These are phyloP conservation scores for Lates calcarifer DNA, from an alignment of 2,113 vertebrate genomes.

Conservation along the genomic window DNA sequence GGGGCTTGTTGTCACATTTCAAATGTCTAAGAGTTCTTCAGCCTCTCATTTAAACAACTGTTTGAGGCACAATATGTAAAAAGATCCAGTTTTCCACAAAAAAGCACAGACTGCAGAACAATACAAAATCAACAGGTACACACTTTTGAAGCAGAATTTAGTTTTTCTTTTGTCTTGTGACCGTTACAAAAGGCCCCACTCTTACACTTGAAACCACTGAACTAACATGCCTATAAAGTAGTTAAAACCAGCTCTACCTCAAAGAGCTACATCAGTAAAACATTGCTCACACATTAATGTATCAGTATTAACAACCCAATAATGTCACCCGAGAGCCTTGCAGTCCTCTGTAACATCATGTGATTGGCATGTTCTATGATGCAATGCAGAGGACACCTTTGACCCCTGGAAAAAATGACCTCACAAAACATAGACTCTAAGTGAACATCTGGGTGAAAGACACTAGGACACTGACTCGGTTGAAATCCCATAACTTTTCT, in stretches of 20 bases:
- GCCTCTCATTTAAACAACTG: neutral
- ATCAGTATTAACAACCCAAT: neutral
- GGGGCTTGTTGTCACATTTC: neutral
- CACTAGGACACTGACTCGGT: neutral
- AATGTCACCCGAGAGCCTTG: neutral
- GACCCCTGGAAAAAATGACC: conserved; percentile 53
- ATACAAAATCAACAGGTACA: neutral
- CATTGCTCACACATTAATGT: neutral
- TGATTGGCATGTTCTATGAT: conserved; percentile 45
- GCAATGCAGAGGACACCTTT: conserved; percentile 51
- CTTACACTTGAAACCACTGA: neutral
- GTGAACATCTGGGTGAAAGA: conserved; percentile 51
- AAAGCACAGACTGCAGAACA: neutral
- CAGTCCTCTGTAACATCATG: conserved; percentile 23
- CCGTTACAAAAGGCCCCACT: no score
- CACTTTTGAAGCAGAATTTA: neutral
- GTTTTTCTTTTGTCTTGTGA: neutral
- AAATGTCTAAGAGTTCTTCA: no score
- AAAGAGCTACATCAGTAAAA: neutral
- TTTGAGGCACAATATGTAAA: neutral
- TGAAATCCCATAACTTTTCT: neutral
- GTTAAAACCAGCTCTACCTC: neutral
- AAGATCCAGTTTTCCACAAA: neutral
- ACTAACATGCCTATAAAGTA: neutral
- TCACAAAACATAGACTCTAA: conserved; percentile 9